A percentile compares a stretch with the other conserved stretches of the same genome.
Evolutionary conservation across 2,113 vertebrate species (phyloP).

Genomic region (Monarcha castaneiventris): DNA sequence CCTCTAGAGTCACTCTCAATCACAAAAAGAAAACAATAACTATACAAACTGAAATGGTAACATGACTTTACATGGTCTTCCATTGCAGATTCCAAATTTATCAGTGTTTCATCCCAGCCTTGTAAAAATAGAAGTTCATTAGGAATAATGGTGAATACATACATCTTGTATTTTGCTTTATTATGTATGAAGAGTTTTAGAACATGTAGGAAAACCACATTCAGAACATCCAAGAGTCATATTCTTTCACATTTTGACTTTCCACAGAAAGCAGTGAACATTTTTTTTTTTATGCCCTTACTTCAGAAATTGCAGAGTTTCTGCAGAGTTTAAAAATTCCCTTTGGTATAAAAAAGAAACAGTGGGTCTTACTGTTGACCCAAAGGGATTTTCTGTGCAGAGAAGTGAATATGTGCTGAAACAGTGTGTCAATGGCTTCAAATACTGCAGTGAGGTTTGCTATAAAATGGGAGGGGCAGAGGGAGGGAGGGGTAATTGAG

Average conservation of each 20-base stretch:
- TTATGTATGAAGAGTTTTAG: not conserved
- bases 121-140: not conserved
- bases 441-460: not conserved
- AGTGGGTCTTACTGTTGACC: slow-evolving; percentile 25
- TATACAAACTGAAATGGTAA: not conserved
- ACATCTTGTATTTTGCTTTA: not conserved
- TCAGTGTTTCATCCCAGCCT: not conserved
- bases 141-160: not conserved
- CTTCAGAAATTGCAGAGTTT: slow-evolving; percentile 9
- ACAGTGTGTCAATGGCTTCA: slow-evolving; percentile 24
- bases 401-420: slow-evolving; percentile 14
- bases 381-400: not conserved
- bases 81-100: not conserved
- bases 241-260: not conserved
- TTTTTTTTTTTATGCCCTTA: not conserved
- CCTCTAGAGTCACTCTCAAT: not conserved
- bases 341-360: slow-evolving; percentile 17
- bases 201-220: not conserved
- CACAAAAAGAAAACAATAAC: not conserved
- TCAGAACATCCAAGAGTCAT: not conserved
- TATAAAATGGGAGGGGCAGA: slow-evolving; percentile 27
- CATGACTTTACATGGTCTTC: not conserved
- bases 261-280: not conserved
- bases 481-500: slow-evolving; percentile 22
- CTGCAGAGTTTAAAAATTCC: slow-evolving; percentile 21